A percentile compares a stretch with the other conserved stretches of the same genome.
These are phyloP conservation scores for Lanius ludovicianus DNA, from an alignment of 2,113 vertebrate species.

Conservation along the genomic window DNA sequence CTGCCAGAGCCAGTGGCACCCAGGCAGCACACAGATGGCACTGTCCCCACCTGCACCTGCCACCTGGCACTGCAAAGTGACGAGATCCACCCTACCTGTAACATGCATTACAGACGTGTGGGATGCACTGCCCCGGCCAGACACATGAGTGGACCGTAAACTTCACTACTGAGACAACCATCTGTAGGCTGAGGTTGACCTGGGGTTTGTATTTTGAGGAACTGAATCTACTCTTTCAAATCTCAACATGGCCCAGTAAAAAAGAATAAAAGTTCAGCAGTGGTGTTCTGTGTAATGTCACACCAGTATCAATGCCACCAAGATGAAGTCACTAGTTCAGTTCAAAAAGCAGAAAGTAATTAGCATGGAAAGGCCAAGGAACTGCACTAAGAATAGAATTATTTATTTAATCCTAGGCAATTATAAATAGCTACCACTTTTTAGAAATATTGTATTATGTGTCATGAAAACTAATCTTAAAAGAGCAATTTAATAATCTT, in stretches of 20 bases:
- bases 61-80: not conserved
- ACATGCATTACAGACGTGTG: accelerated
- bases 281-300: not conserved
- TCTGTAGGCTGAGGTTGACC: not conserved
- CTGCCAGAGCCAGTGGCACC: not conserved
- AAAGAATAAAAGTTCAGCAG: not conserved
- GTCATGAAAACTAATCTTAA: conserved; percentile 38
- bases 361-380: not conserved
- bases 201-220: not conserved
- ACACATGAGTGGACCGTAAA: accelerated
- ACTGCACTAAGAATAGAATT: not conserved
- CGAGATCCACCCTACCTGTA: accelerated
- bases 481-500: conserved; percentile 12
- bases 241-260: not conserved
- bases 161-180: not conserved
- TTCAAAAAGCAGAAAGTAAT: not conserved
- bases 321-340: not conserved
- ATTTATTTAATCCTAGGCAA: not conserved
- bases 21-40: not conserved
- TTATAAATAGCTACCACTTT: conserved; percentile 2
- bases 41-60: not conserved
- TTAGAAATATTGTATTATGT: not conserved
- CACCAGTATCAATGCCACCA: not conserved
- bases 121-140: not conserved
- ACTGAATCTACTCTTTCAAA: not conserved